Base-by-base conservation (phyloP, 1,140 invertebrate genomes). In the Drosophila kepulauana region DNA sequence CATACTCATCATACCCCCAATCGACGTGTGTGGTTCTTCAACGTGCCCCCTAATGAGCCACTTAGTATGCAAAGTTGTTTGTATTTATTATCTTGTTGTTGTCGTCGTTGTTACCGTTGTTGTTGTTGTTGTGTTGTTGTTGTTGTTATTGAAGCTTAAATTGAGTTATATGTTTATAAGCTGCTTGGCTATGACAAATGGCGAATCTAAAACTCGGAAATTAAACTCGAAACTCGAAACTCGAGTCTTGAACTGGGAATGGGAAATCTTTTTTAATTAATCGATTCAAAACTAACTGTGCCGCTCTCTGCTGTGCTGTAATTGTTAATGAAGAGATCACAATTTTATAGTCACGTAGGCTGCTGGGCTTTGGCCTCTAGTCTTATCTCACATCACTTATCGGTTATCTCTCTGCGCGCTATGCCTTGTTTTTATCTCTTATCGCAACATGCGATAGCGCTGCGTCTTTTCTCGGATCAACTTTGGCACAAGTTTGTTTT, bases 41-140 rank as follows among this genome's bases (percentile, higher is more conserved):
- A 78, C 77, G 80, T 78, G 77, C 82, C 73, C 45, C 74, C 77
- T 88, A 88, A 88, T 88, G 66, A 88, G 81, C 45, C 85, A 88
- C 74, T 88, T 89, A 81, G 84, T 89, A 88, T 88, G 85, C 84
- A 84, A 81, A 84, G 70, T 67, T 61, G 67, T 38, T 65, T 65
- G 35, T 59, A 51, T 71, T 78, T 76, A 75, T 69, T 59, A 57
- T 30, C 35, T 30, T 15, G 74, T 64, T 74, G 71, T 70, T 81
- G 75, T 33, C n/a, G n/a, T 69, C 61, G 58, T 62, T 59, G 57
- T 62, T 68, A 28, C 61, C 64, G 54, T 71, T 70, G 16, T 10
- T 73, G 48, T 25, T 82, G 59, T 72, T 49, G 51, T 13, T 52
- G 25, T 6, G 25, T 6, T 74, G 41, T 43, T 87, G 59, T 72